Base-by-base conservation (phyloP, 1,140 invertebrate species). In the Nomia melanderi region DNA sequence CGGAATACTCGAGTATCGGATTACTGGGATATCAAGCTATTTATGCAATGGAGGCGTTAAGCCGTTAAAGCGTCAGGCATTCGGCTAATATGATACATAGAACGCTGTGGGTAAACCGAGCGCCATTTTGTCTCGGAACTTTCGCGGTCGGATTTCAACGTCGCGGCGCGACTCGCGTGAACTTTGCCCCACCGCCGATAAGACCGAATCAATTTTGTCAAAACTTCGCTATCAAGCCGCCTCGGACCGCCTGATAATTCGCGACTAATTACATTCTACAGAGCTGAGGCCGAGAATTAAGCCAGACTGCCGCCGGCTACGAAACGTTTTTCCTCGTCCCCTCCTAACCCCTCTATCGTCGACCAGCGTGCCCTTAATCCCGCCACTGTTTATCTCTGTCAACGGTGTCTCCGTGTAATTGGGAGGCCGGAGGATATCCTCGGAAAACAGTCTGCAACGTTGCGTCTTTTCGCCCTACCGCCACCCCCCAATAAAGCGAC, bases 401-500 rank as follows among this genome's bases (percentile, higher is more conserved):
- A 44, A 66, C 23, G 66, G 50, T 31, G 71, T 54, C 69, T 69
- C 63, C 54, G 56, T 78, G 63, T 74, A 78, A 81, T 78, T 78
- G 77, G 77, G 53, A n/a, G 14, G 47, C 53, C 53, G 59, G 47
- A 53, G 76, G 65, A 56, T 80, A 64, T 59, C 36, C 47, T 33
- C 33, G 25, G 70, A 33, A 41, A 33, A 53, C 33, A 56, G 53
- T 65, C 65, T 50, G 77, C 59, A 62, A 39, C 59, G 59, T 82
- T 70, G 71, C 64, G 47, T 70, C 53, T 71, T 70, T 65, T 54
- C 6, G 0, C 36, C n/a, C n/a, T n/a, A n/a, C n/a, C n/a, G n/a
- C n/a, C n/a, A n/a, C n/a, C 20, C 39, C 44, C 29, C 64, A 79
- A 75, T 79, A 71, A 60, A 81, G 63, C 74, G 56, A 78, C 77